Base-by-base conservation (phyloP, 1,140 invertebrate species). In the Ridgeia piscesae region DNA sequence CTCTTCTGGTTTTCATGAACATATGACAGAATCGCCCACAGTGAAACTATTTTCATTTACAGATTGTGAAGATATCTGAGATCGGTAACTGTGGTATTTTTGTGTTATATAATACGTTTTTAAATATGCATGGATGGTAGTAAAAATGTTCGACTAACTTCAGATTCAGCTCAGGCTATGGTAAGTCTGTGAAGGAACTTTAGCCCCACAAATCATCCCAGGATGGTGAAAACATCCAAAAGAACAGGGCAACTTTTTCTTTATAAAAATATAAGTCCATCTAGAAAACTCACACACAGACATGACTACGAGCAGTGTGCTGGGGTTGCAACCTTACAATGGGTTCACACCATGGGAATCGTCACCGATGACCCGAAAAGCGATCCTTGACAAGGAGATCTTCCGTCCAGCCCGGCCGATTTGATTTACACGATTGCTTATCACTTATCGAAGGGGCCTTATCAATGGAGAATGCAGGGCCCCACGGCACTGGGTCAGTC, bases 341-440 rank as follows among this genome's bases (percentile, higher is more conserved):
- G 58, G 58, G 17, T 77, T 77, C 58, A 77, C 58, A 77, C 58
- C 27, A 77, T 77, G 58, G 58, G 58, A 77, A 77, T 77, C 8
- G 27, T 77, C 58, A 77, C 58, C 27, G 27, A 77, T 77, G 58
- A 77, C 58, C 58, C 17, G 27, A 77, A 77, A 77, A 77, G 14
- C 17, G 2, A 77, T 77, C 58, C 27, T 27, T 77, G 27, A 77
- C 58, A 77, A 77, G 58, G 58, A 42, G 42, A 42, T 77, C 58
- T 77, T 77, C 58, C 58, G 27, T 77, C 58, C 58, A 77, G 58
- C 27, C n/a, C 58, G 0, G 58, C 58, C 58, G 58, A 77, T 77
- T 77, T 77, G 58, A 77, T 77, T 77, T 77, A 77, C 58, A 77
- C 27, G 58, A 77, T 77, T 77, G 58, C 58, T 77, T 77, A 77